These are phyloP conservation scores for Epsilonema sp. DNA, from an alignment of 2,888 invertebrate species.

Conservation along the genomic window DNA sequence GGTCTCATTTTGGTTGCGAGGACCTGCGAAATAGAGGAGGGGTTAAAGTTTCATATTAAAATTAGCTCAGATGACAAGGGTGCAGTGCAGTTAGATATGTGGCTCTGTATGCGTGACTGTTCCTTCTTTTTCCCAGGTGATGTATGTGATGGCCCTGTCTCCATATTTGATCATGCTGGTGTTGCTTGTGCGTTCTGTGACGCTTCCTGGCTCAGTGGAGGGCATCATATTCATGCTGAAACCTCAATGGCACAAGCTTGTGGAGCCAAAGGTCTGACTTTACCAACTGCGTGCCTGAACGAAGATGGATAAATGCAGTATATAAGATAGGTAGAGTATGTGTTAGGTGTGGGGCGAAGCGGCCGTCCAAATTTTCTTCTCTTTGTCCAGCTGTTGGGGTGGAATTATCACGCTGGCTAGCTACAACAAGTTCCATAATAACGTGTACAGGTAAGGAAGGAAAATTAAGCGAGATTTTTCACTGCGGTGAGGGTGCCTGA, in stretches of 20 bases:
- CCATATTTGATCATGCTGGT: constrained; percentile 37
- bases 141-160: constrained; percentile 35
- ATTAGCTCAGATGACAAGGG: no score
- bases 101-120: no score
- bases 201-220: constrained; percentile 53
- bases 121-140: no score
- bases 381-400: constrained; percentile 64
- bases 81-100: no score
- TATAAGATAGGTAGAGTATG: no score
- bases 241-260: constrained; percentile 44
- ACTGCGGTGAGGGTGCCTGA: no score
- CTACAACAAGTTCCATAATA: constrained; percentile 63
- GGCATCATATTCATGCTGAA: constrained; percentile 58
- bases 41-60: no score
- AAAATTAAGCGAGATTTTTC: no score
- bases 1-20: no score
- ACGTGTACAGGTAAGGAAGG: constrained; percentile 48
- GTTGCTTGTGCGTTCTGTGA: constrained; percentile 54
- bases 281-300: not conserved
- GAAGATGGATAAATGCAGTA: no score
- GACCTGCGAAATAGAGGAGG: no score
- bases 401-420: constrained; percentile 63
- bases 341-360: constrained; percentile 57
- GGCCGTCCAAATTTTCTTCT: constrained; percentile 67
- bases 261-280: not conserved